phyloP scores from a whole-genome alignment of 1,140 invertebrate genomes.

The Drosophila arizonae region DNA sequence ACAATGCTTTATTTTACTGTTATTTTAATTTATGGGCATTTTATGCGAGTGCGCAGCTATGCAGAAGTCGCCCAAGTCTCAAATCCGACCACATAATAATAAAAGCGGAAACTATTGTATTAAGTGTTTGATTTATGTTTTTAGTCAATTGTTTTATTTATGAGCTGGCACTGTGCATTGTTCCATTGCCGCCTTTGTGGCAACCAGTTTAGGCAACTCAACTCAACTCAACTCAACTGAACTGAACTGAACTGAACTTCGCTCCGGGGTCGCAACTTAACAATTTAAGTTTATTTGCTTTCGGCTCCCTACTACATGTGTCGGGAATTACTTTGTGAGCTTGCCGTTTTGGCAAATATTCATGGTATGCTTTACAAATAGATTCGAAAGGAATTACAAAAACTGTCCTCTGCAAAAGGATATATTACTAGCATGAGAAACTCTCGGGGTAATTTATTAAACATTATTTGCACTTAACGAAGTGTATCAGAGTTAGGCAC shows the following conservation, averaged over 20 bases:
- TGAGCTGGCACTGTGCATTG: slow-evolving; percentile 54
- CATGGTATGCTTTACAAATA: slow-evolving; percentile 4
- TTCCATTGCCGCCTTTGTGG: slow-evolving; percentile 29
- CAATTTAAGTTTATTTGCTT: slow-evolving; percentile 45
- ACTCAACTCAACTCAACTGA: slow-evolving; percentile 23
- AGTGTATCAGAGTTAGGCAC: too few relatives aligned
- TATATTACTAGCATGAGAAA: too few relatives aligned
- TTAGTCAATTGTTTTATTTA: slow-evolving; percentile 80
- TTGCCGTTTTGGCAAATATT: slow-evolving; percentile 2
- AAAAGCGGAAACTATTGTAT: slow-evolving; percentile 81
- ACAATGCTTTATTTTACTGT: slow-evolving; percentile 73
- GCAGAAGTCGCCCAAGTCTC: slow-evolving; percentile 41
- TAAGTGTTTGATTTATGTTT: slow-evolving; percentile 80
- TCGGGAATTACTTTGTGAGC: slow-evolving; percentile 13
- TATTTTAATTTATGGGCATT: slow-evolving; percentile 79
- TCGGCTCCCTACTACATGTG: slow-evolving; percentile 2
- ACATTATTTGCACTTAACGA: too few relatives aligned
- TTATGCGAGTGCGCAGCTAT: slow-evolving; percentile 73
- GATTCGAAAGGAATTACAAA: background rate
- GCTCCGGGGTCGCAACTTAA: slow-evolving; percentile 39
- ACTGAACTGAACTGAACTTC: slow-evolving; percentile 23
- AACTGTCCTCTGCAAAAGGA: too few relatives aligned
- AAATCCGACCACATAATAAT: slow-evolving; percentile 71
- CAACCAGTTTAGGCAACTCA: slow-evolving; percentile 29
- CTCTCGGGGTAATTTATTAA: too few relatives aligned